These are phyloP conservation scores for Contarinia nasturtii DNA, from an alignment of 1,140 invertebrate species.

Conservation along the genomic window DNA sequence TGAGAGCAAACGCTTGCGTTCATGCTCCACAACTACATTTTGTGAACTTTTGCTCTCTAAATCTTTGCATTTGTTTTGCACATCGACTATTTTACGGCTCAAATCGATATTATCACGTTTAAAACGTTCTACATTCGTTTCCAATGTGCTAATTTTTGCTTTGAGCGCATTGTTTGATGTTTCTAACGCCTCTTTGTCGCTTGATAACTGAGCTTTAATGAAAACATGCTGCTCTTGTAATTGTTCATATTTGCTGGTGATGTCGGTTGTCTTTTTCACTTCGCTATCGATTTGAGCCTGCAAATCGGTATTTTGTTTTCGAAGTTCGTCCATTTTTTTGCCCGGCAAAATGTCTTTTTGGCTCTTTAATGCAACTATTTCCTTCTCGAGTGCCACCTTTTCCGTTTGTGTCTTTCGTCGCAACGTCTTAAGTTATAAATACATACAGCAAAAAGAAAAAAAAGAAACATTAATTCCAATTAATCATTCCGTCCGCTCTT, in stretches of 20 bases:
- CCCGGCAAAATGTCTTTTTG: constrained; percentile 14
- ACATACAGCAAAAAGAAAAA: too few species aligned
- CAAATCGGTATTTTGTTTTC: constrained; percentile 33
- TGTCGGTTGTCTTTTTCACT: constrained; percentile 54
- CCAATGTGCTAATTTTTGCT: constrained; percentile 15
- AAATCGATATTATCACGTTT: constrained; percentile 19
- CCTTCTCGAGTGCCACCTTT: constrained; percentile 26
- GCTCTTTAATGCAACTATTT: constrained; percentile 29
- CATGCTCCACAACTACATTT: constrained; percentile 33
- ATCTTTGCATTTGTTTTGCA: constrained; percentile 36
- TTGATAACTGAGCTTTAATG: constrained; percentile 53
- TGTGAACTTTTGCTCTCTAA: constrained; percentile 15
- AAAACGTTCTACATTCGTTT: constrained; percentile 7
- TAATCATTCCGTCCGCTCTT: background rate
- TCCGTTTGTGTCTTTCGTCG: constrained; percentile 5
- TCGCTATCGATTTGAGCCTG: constrained; percentile 42
- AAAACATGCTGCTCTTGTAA: constrained; percentile 66
- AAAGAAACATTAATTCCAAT: constrained; percentile 18
- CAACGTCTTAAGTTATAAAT: constrained; percentile 24
- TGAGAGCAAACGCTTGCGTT: constrained; percentile 43
- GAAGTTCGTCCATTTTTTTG: constrained; percentile 41
- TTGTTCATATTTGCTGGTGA: constrained; percentile 61
- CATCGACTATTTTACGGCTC: constrained; percentile 43
- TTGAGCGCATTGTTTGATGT: constrained; percentile 15
- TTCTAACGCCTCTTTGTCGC: constrained; percentile 52